These are phyloP conservation scores for Lasiommata megera DNA, from an alignment of 2,888 invertebrate species.

Conservation along the genomic window DNA sequence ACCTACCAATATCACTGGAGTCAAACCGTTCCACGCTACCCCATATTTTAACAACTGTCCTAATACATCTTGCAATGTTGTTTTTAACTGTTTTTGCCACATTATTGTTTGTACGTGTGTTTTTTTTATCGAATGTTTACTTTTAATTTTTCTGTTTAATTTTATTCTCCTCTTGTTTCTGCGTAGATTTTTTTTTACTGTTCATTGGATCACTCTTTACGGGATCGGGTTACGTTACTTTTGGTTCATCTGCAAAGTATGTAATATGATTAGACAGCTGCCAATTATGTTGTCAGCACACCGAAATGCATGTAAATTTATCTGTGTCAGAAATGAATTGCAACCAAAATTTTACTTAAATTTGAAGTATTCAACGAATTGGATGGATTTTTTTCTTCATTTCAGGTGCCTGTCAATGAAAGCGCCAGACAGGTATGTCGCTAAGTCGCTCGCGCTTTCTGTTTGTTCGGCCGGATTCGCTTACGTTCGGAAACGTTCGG, in stretches of 20 bases:
- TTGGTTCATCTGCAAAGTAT: constrained; percentile 17
- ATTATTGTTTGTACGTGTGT: constrained; percentile 75
- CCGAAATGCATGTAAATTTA: constrained; percentile 75
- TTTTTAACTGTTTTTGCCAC: constrained; percentile 79
- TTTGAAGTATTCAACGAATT: constrained; percentile 83
- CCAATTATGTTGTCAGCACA: constrained; percentile 1
- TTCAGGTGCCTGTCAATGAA: constrained; percentile 89
- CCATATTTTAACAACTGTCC: constrained; percentile 82
- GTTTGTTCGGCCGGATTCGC: constrained; percentile 74
- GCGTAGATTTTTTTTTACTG: constrained; percentile 38
- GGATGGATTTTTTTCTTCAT: constrained; percentile 85
- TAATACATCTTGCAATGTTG: constrained; percentile 81
- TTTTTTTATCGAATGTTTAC: constrained; percentile 61
- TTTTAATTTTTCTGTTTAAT: constrained; percentile 72
- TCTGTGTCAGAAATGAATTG: constrained; percentile 62
- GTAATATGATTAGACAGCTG: constrained; percentile 23
- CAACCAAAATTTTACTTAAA: constrained; percentile 55
- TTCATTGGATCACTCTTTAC: constrained; percentile 36
- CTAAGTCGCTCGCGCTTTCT: constrained; percentile 72
- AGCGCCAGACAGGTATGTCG: constrained; percentile 87
- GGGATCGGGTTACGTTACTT: constrained; percentile 21
- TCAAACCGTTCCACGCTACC: constrained; percentile 70
- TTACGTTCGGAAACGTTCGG: constrained; percentile 70
- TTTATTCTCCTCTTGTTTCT: constrained; percentile 39
- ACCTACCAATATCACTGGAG: constrained; percentile 65